These are phyloP conservation scores for Ammodytes marinus DNA, from an alignment of 2,113 vertebrate species.

Conservation along the genomic window DNA sequence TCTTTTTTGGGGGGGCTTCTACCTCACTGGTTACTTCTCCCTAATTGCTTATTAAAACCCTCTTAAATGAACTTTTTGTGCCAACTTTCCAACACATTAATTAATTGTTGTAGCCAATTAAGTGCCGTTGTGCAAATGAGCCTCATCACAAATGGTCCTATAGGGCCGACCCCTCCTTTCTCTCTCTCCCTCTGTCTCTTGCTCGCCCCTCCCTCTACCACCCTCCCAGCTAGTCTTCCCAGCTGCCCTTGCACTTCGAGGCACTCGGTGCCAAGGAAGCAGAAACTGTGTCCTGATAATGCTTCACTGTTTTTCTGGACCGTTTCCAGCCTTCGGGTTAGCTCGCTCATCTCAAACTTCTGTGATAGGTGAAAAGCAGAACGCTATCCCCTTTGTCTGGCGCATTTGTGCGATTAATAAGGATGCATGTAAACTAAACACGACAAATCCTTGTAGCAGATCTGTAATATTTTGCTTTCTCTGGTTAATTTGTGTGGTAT, in stretches of 20 bases:
- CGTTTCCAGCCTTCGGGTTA: conserved; percentile 64
- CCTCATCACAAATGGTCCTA: conserved; percentile 98
- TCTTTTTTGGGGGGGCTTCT: conserved; percentile 62
- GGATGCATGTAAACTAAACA: conserved; percentile 29
- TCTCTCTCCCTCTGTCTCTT: conserved; percentile 65
- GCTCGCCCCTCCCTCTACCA: conserved; percentile 62
- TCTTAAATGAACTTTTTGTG: conserved; percentile 92
- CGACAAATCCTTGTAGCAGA: conserved; percentile 39
- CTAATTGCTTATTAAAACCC: conserved; percentile 90
- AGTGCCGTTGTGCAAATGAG: conserved; percentile 99
- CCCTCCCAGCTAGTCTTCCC: conserved; percentile 75
- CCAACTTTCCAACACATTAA: conserved; percentile 99
- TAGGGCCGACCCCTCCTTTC: conserved; percentile 88
- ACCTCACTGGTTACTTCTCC: conserved; percentile 80
- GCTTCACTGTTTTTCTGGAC: conserved; percentile 75
- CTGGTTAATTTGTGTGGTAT: conserved; percentile 48
- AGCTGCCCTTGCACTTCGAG: conserved; percentile 83
- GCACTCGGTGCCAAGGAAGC: conserved; percentile 78
- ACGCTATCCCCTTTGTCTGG: conserved; percentile 57
- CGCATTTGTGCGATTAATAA: conserved; percentile 41
- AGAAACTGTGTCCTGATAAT: conserved; percentile 81
- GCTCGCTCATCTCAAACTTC: conserved; percentile 72
- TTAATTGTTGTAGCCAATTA: conserved; percentile 99
- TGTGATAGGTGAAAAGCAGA: conserved; percentile 63
- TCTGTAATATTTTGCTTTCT: conserved; percentile 44